phyloP scores from a whole-genome alignment of 2,888 invertebrate species.

The Malacosoma neustria region DNA sequence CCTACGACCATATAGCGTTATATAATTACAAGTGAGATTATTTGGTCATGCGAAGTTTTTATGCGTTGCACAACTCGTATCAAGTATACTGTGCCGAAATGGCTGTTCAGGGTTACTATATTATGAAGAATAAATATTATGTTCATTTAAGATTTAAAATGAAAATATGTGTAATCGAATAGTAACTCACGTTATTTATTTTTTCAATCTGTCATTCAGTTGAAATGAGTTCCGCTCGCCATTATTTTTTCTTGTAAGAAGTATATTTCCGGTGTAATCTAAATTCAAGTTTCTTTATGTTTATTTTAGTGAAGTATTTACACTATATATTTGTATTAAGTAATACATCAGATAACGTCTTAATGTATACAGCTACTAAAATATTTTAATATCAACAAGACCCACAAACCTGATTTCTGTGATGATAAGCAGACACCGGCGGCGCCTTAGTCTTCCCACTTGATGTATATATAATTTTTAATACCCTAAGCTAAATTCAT shows the following conservation, averaged over 20 bases:
- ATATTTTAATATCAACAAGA: constrained; percentile 39
- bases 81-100: constrained; percentile 9
- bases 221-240: too few species aligned
- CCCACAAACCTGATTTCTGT: constrained; percentile 22
- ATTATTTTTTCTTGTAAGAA: constrained; percentile 14
- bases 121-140: too few species aligned
- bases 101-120: constrained; percentile 16
- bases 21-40: constrained; percentile 40
- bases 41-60: constrained; percentile 34
- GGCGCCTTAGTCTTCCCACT: constrained; percentile 26
- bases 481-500: constrained; percentile 14
- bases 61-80: constrained; percentile 27
- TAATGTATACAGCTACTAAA: constrained; percentile 29
- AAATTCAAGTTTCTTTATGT: constrained; percentile 5
- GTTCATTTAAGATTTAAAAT: too few species aligned
- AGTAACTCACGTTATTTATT: too few species aligned
- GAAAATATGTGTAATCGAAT: too few species aligned
- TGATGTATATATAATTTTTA: constrained; percentile 8
- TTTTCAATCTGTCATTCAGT: constrained; percentile 19
- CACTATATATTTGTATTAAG: constrained; percentile 2
- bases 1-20: constrained; percentile 46
- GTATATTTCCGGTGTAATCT: constrained; percentile 6
- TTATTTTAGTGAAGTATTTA: neutral
- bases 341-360: constrained; percentile 1
- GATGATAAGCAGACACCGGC: constrained; percentile 29